phyloP scores from a whole-genome alignment of 2,113 vertebrate species.

The Marmota monax region DNA sequence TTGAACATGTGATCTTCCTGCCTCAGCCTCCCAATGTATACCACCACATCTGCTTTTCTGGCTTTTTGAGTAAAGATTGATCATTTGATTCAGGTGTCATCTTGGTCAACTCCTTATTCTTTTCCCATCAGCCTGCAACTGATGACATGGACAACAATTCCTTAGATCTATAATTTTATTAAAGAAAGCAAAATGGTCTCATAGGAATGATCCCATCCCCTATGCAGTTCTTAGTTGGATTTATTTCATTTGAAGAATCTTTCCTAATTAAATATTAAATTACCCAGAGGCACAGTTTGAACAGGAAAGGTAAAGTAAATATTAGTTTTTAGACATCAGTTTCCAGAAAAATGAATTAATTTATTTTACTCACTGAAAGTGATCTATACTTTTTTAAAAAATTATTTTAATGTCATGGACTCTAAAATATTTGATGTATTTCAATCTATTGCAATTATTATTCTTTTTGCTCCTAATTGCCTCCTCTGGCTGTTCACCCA shows the following conservation, averaged over 20 bases:
- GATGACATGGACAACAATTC: background rate
- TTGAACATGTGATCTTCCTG: too few relatives aligned
- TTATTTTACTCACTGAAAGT: background rate
- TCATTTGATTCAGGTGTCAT: background rate
- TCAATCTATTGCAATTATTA: background rate
- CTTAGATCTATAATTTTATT: background rate
- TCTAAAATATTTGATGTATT: background rate
- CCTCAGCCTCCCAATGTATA: too few relatives aligned
- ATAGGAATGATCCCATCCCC: background rate
- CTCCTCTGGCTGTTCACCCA: background rate
- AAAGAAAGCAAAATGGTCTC: background rate
- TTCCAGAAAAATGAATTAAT: constrained; percentile 11
- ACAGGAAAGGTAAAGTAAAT: constrained; percentile 4
- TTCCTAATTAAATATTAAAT: constrained; percentile 17
- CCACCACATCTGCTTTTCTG: too few relatives aligned
- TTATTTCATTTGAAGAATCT: background rate
- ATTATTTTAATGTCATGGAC: background rate
- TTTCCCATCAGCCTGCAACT: background rate
- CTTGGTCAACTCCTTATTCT: background rate
- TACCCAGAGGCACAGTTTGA: background rate
- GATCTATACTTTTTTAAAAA: background rate
- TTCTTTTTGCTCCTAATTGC: background rate
- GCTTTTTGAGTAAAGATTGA: background rate
- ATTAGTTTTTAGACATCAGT: background rate
- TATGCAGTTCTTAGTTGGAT: background rate